Evolutionary conservation across 2,113 vertebrate genomes (phyloP).

Genomic region (Laticauda colubrina): DNA sequence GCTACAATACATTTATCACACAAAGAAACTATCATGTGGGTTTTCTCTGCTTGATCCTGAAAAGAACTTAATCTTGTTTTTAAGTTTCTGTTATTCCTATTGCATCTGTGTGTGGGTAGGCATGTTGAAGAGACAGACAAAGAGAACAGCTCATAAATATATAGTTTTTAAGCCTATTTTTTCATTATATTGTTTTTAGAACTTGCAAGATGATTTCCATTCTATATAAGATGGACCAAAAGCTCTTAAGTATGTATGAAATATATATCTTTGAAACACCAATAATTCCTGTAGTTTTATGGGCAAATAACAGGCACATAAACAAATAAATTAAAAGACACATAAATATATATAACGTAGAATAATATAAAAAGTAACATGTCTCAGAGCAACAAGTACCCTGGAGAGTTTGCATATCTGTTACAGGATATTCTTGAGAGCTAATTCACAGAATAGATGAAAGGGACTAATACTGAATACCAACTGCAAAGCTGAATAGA

Average conservation of each 20-base stretch:
- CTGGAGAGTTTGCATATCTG: not conserved
- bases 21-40: constrained; percentile 26
- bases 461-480: not conserved
- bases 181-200: not conserved
- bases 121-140: not conserved
- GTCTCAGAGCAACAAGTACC: not conserved
- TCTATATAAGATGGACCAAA: not conserved
- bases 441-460: not conserved
- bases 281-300: not conserved
- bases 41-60: constrained; percentile 32
- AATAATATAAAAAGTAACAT: not conserved
- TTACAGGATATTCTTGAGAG: not conserved
- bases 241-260: not conserved
- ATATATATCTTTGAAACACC: not conserved
- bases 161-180: not conserved
- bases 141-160: not conserved
- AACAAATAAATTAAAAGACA: not conserved
- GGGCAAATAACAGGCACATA: not conserved
- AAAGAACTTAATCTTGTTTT: constrained; percentile 37
- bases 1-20: constrained; percentile 16
- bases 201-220: not conserved
- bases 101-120: not conserved
- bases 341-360: not conserved
- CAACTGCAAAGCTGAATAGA: not conserved
- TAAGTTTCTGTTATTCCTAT: not conserved